These are phyloP conservation scores for Ornithoptera alexandrae DNA, from an alignment of 2,888 invertebrate species.

Conservation along the genomic window DNA sequence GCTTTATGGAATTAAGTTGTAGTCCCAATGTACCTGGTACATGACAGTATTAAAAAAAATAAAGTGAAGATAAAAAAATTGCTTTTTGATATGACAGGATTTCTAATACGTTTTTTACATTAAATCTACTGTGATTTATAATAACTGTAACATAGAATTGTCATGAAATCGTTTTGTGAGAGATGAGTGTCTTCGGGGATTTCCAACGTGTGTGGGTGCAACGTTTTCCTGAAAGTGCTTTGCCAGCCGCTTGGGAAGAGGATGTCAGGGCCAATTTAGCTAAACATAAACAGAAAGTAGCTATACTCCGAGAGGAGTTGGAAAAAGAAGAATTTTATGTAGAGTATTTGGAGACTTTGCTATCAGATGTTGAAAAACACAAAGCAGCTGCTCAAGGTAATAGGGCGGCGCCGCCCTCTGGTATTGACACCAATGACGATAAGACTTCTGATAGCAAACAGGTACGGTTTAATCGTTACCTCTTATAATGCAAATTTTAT, in stretches of 20 bases:
- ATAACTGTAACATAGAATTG: conserved; percentile 70
- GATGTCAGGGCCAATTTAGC: conserved; percentile 94
- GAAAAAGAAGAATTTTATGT: conserved; percentile 95
- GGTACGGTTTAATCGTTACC: conserved; percentile 47
- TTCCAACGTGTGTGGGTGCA: conserved; percentile 95
- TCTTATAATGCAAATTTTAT: not conserved
- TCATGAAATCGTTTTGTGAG: conserved; percentile 78
- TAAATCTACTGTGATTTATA: conserved; percentile 40
- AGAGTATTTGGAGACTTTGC: conserved; percentile 90
- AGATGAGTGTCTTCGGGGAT: conserved; percentile 93
- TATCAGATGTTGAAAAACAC: conserved; percentile 92
- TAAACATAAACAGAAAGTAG: conserved; percentile 93
- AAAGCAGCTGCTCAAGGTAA: conserved; percentile 79
- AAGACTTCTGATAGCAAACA: conserved; percentile 72
- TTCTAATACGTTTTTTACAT: conserved; percentile 56
- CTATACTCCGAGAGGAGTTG: conserved; percentile 89
- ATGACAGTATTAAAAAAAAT: conserved; percentile 24
- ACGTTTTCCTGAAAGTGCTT: conserved; percentile 93
- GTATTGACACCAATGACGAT: conserved; percentile 70
- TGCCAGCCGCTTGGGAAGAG: conserved; percentile 95
- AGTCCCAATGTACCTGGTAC: conserved; percentile 3
- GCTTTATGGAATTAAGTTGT: conserved; percentile 12
- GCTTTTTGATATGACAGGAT: conserved; percentile 56
- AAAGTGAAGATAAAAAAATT: conserved; percentile 43
- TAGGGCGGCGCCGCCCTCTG: conserved; percentile 75